Percentiles rank a stretch among this genome's conserved stretches.
These are phyloP conservation scores for Escarpia spicata DNA, from an alignment of 2,888 invertebrate genomes.

Conservation along the genomic window DNA sequence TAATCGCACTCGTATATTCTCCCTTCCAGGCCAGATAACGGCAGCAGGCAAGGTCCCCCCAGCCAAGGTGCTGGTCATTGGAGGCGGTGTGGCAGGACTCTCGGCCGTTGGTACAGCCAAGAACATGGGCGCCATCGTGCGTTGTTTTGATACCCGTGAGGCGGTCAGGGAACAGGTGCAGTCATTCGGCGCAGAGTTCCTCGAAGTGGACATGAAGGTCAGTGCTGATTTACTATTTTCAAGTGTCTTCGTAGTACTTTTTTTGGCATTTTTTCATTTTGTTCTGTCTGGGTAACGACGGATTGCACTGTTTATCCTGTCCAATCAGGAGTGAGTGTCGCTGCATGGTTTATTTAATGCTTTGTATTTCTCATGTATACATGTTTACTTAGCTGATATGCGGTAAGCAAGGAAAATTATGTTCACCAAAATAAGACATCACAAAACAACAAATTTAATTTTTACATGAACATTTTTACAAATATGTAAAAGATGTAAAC, in stretches of 20 bases:
- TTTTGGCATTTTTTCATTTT: neutral
- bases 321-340: too few species aligned
- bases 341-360: too few species aligned
- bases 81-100: slow-evolving; percentile 89
- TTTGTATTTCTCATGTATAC: too few species aligned
- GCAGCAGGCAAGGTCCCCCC: slow-evolving; percentile 89
- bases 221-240: slow-evolving; percentile 28
- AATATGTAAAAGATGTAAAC: neutral
- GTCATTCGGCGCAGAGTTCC: slow-evolving; percentile 87
- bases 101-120: slow-evolving; percentile 85
- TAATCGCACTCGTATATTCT: neutral
- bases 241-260: neutral
- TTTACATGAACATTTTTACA: neutral
- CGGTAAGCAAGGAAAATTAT: neutral
- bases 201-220: slow-evolving; percentile 81
- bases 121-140: slow-evolving; percentile 88
- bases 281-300: neutral
- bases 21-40: slow-evolving; percentile 81
- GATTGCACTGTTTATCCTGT: neutral
- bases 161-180: slow-evolving; percentile 75
- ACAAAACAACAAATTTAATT: neutral
- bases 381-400: too few species aligned
- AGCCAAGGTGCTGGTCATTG: slow-evolving; percentile 86
- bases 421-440: neutral
- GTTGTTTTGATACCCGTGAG: slow-evolving; percentile 86